Evolutionary conservation across 2,888 invertebrate genomes (phyloP).

Genomic region (Baronia brevicornis): DNA sequence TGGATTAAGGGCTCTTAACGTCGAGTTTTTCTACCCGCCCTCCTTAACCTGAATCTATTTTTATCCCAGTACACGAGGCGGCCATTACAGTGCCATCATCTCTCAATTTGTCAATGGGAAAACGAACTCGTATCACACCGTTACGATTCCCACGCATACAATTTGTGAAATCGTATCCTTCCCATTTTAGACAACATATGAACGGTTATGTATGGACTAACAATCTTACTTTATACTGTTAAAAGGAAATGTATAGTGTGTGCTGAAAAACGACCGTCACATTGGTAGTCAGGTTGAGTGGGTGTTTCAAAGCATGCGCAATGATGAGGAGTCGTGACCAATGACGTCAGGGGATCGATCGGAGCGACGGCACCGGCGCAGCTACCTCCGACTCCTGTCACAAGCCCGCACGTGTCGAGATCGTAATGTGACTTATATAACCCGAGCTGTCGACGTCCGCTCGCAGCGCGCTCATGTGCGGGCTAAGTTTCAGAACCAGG

Average conservation of each 20-base stretch:
- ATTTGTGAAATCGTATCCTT: background rate
- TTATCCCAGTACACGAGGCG: constrained; percentile 14
- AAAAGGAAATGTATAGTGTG: constrained; percentile 26
- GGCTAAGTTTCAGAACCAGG: constrained; percentile 95
- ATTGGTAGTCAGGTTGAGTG: constrained; percentile 19
- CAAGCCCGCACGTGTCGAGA: constrained; percentile 39
- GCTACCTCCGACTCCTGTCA: constrained; percentile 35
- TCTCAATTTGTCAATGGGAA: constrained; percentile 62
- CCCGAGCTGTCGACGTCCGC: constrained; percentile 35
- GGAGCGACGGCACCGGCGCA: constrained; percentile 24
- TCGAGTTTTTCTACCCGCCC: constrained; percentile 1
- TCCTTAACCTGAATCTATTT: constrained; percentile 19
- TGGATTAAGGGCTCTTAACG: background rate
- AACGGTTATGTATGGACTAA: background rate
- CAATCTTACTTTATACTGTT: background rate
- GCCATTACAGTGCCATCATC: constrained; percentile 33
- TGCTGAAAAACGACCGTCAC: constrained; percentile 3
- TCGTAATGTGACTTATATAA: constrained; percentile 45
- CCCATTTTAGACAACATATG: background rate
- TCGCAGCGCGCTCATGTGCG: constrained; percentile 88
- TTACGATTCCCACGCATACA: constrained; percentile 24
- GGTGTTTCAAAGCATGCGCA: constrained; percentile 31
- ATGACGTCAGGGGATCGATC: constrained; percentile 70
- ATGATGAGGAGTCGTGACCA: constrained; percentile 24
- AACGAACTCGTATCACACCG: constrained; percentile 28